These are phyloP conservation scores for Chaetura pelagica DNA, from an alignment of 2,113 vertebrate genomes.

Conservation along the genomic window DNA sequence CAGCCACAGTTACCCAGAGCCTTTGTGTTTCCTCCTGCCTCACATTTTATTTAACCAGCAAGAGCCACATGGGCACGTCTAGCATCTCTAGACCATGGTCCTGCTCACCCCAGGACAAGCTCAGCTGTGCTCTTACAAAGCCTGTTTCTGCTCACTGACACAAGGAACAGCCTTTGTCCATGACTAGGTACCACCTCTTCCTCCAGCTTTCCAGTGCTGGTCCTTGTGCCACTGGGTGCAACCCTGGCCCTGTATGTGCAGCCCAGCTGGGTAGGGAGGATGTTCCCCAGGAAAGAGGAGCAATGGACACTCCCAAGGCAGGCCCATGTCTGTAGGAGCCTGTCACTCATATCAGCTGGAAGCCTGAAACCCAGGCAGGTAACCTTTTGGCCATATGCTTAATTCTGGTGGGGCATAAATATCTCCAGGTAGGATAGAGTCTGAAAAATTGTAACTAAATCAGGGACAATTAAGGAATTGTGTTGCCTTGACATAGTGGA, in stretches of 20 bases:
- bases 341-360: not conserved
- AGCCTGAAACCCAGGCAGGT: not conserved
- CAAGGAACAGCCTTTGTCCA: not conserved
- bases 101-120: not conserved
- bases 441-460: not conserved
- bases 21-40: not conserved
- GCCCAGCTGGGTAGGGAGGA: accelerated
- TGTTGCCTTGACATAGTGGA: not conserved
- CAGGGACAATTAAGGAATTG: not conserved
- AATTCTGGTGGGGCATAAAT: not conserved
- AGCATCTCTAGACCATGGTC: not conserved
- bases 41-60: not conserved
- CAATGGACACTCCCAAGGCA: not conserved
- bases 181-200: not conserved
- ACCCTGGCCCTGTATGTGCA: not conserved
- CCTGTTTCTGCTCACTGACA: not conserved
- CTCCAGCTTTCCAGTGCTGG: not conserved
- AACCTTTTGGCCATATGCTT: not conserved
- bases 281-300: not conserved
- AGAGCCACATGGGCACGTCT: not conserved
- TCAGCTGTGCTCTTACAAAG: not conserved
- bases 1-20: not conserved
- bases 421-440: not conserved
- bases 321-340: not conserved
- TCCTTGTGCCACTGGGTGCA: accelerated